These are phyloP conservation scores for Nomia melanderi DNA, from an alignment of 1,140 invertebrate genomes.

Conservation along the genomic window DNA sequence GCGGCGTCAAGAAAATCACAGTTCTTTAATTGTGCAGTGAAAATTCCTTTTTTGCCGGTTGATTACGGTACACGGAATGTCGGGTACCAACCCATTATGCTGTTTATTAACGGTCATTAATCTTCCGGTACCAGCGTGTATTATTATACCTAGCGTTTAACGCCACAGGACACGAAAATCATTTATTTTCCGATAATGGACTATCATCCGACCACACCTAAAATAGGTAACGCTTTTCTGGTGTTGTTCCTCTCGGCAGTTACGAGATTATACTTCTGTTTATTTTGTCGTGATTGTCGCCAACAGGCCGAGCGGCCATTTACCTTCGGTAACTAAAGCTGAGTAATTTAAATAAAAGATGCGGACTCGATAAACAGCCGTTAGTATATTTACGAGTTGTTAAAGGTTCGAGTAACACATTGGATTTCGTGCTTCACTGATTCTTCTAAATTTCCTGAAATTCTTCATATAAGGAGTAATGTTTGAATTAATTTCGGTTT, in stretches of 20 bases:
- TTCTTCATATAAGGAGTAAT: too few species aligned
- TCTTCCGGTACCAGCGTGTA: slow-evolving; percentile 11
- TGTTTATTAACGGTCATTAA: slow-evolving; percentile 32
- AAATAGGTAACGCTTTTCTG: not conserved
- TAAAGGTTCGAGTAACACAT: too few species aligned
- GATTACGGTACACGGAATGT: not conserved
- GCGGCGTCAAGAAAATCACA: not conserved
- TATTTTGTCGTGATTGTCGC: not conserved
- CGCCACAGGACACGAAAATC: slow-evolving; percentile 34
- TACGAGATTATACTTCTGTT: too few species aligned
- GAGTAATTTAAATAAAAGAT: too few species aligned
- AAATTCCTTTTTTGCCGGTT: slow-evolving; percentile 2
- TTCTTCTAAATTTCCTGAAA: too few species aligned
- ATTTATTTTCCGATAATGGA: not conserved
- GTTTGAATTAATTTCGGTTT: too few species aligned
- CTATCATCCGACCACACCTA: slow-evolving; percentile 16
- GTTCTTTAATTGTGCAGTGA: not conserved
- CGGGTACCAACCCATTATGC: not conserved
- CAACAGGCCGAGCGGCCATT: not conserved
- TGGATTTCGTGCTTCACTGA: too few species aligned
- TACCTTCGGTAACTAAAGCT: too few species aligned
- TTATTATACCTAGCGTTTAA: slow-evolving; percentile 32
- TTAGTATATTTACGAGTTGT: too few species aligned
- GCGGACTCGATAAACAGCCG: too few species aligned
- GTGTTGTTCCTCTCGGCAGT: not conserved